Evolutionary conservation across 2,888 invertebrate species (phyloP), one percentile per base, ranked within the genome.

Genomic region (Odontomyia ornata): DNA sequence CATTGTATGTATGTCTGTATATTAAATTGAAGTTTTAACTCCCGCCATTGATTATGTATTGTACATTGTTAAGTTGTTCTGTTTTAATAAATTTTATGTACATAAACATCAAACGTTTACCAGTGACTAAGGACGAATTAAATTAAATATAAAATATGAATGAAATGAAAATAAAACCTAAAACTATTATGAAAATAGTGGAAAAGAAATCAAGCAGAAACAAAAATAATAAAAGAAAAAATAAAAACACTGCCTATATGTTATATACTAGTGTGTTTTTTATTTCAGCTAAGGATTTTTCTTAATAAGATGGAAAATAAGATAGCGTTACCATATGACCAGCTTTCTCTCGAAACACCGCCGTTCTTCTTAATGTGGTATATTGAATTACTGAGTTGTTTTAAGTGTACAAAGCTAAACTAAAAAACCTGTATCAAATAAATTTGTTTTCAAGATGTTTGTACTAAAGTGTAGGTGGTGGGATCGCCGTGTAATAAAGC

Each of bases 1-100:
- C 15, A 36, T n/a, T 60, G 25, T 60, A 60, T 60, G 57, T 23
- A 60, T 25, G 25, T 60, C 15, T 56, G 60, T 52, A 60, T 64
- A 64, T 64, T 64, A n/a, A 28, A 30, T 64, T 64, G 11, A 64
- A 27, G n/a, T 64, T 64, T 64, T 64, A 30, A 64, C 30, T 15
- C 64, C 64, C 30, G 64, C 64, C 64, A 28, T 64, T n/a, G 23
- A 36, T 36, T 36, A 36, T 36, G 36, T 36, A 36, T 28, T 21
- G 21, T 60, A 60, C n/a, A 64, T 64, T 64, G 64, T 64, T 64
- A 64, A 64, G 28, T 64, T 30, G 28, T 67, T 46, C 23, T 43
- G 67, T 67, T 67, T 67, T 46, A 23, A 67, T 67, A 67, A 43
- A 67, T 67, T 67, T 67, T 64, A 64, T 64, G 64, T 64, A 64